Evolutionary conservation across 2,888 invertebrate genomes (phyloP), one percentile per base, ranked within the genome.

Genomic region (Folsomia candida): DNA sequence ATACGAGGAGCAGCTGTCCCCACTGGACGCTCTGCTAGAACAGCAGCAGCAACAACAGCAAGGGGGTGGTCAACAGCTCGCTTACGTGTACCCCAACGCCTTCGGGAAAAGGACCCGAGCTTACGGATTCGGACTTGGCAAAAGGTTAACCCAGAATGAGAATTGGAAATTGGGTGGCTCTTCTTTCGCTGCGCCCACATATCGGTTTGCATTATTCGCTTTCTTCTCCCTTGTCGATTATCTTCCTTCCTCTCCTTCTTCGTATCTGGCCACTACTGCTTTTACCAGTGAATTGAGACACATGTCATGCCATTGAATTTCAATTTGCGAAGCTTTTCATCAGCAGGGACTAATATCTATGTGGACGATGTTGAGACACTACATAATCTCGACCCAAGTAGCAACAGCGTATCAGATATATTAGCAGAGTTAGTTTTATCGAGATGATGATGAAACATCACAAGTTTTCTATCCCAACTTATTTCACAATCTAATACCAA

Each of bases 61-160:
- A 51, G 70, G 70, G 57, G 37, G 68, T 65, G 68, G 68, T 37
- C 69, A 67, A 27, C 65, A 66, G 64, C 70, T 74, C 20, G 67
- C 65, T 18, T 66, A 72, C 26, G 75, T 75, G 75, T 79, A 78
- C 64, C 73, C 75, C 20, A 78, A 78, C 60, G 78, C 78, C 18
- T 73, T 79, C 18, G 79, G 79, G 9, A 79, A 79, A 51, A 63
- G 76, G 67, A 79, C 71, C 67, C 75, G 77, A 68, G 75, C 74
- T 57, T 79, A 78, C 58, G 76, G 75, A 60, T 79, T 79, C 68
- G 79, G 79, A 28, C 74, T 79, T 18, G 79, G 79, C 18, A 78
- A 79, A 62, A 69, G 78, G 67, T 68, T 76, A 59, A 64, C 37
- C 47, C 78, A 78, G 70, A 69, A 74, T 57, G 63, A 72, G 20